Conservation (phyloP, 2,113 vertebrate genomes). For the Burhinus oedicnemus region DNA sequence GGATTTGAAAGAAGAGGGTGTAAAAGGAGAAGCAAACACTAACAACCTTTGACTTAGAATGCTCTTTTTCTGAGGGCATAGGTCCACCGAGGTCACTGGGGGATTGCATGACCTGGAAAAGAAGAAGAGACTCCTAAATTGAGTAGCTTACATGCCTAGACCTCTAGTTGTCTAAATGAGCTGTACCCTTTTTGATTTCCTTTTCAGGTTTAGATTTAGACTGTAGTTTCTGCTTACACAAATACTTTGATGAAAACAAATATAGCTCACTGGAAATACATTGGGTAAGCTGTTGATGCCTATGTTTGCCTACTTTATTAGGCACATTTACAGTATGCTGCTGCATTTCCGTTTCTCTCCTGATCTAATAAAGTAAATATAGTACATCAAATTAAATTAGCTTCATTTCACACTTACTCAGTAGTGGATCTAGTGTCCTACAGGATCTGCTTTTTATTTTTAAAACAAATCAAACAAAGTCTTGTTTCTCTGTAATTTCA, state of each 20-base stretch:
- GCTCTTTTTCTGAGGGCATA: not conserved
- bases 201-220: not conserved
- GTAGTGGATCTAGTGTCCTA: not conserved
- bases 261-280: not conserved
- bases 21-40: not conserved
- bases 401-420: not conserved
- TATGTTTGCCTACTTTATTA: constrained; percentile 31
- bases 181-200: not conserved
- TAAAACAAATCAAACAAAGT: constrained; percentile 11
- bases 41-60: not conserved
- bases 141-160: not conserved
- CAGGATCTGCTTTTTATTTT: constrained; percentile 25
- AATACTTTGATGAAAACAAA: not conserved
- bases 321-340: not conserved
- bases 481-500: not conserved
- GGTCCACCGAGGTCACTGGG: not conserved
- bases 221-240: not conserved
- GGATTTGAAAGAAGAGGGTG: not conserved
- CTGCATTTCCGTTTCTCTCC: not conserved
- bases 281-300: constrained; percentile 9
- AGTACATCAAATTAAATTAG: constrained; percentile 34
- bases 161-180: not conserved
- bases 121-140: not conserved
- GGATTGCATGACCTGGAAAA: not conserved
- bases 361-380: constrained; percentile 38